A percentile compares a stretch with the other conserved stretches of the same genome.
Evolutionary conservation across 2,113 vertebrate genomes (phyloP).

Genomic region (Mus musculus): DNA sequence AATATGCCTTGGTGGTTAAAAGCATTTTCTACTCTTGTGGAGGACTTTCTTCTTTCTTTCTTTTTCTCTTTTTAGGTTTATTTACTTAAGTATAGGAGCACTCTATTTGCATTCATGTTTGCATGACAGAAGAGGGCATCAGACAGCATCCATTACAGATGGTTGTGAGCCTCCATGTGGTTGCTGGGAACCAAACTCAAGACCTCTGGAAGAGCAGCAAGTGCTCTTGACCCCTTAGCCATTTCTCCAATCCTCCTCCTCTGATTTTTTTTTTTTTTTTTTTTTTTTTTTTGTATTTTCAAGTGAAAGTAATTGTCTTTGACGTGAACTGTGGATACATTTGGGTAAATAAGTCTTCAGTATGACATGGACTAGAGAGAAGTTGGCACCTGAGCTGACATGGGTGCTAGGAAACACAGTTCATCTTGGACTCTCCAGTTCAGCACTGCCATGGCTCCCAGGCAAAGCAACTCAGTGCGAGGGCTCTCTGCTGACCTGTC

Average conservation of each 20-base stretch:
- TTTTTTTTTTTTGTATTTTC: not conserved
- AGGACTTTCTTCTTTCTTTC: not conserved
- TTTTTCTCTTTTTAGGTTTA: not conserved
- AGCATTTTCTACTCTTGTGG: not conserved
- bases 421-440: not conserved
- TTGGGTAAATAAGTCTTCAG: not conserved
- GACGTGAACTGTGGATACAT: not conserved
- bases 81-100: not conserved
- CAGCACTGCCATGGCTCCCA: not conserved
- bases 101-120: not conserved
- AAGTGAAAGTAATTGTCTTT: not conserved
- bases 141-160: not conserved
- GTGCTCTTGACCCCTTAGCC: not conserved
- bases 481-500: accelerated
- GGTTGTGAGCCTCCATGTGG: not conserved
- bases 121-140: not conserved
- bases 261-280: not conserved
- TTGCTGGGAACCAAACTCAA: not conserved
- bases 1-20: not conserved
- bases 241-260: not conserved
- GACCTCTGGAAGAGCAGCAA: not conserved
- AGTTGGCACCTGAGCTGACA: not conserved
- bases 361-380: not conserved
- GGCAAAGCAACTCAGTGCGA: not conserved
- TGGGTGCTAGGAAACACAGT: not conserved